phyloP scores from a whole-genome alignment of 2,113 vertebrate genomes.

The Phalacrocorax brasilianus region DNA sequence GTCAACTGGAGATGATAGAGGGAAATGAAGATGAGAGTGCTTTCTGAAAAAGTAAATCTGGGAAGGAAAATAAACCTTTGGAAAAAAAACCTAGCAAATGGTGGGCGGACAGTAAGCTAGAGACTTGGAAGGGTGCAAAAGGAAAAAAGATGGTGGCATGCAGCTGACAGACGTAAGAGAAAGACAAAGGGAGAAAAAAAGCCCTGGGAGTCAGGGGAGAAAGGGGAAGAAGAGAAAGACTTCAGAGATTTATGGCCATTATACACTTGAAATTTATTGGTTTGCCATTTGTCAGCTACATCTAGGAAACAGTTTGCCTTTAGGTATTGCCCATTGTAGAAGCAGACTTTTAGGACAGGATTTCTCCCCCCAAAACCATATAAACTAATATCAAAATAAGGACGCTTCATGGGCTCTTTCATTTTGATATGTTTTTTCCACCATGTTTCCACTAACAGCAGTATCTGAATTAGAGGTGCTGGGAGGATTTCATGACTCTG shows the following conservation, averaged over 20 bases:
- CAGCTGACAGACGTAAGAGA: neutral
- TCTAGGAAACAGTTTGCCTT: neutral
- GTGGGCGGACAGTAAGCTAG: neutral
- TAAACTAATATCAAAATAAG: neutral
- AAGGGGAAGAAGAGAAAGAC: neutral
- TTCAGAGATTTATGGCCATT: neutral
- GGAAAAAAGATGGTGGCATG: neutral
- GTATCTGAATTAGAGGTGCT: neutral
- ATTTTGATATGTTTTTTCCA: neutral
- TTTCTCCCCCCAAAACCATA: neutral
- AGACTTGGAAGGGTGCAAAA: neutral
- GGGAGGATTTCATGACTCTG: neutral
- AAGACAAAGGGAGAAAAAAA: neutral
- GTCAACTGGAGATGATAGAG: neutral
- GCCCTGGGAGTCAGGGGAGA: neutral
- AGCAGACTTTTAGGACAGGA: neutral
- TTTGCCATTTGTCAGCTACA: neutral
- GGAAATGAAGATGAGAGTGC: neutral
- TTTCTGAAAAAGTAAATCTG: neutral
- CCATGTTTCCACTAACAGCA: neutral
- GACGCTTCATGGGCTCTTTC: neutral
- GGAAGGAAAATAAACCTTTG: neutral
- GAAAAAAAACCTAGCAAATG: neutral
- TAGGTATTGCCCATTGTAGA: neutral
- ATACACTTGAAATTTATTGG: neutral